Evolutionary conservation across 2,888 invertebrate genomes (phyloP).

Genomic region (Arrhopalites spinosus): DNA sequence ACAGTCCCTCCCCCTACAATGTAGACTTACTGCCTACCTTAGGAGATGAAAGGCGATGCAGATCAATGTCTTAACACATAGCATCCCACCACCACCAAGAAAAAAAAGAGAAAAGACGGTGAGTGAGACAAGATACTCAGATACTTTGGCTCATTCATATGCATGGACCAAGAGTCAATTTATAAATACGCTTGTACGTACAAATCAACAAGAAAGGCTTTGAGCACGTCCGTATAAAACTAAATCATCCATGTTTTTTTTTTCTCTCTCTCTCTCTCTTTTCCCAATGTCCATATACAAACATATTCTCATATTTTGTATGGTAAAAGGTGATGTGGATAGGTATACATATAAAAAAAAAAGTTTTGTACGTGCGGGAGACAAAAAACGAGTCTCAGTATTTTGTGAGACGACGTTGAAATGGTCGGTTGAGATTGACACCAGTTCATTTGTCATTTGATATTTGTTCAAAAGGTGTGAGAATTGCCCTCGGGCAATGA

Average conservation of each 20-base stretch:
- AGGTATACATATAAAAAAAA: neutral
- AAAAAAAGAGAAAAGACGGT: neutral
- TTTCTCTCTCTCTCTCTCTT: neutral
- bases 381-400: constrained; percentile 1
- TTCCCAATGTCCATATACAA: neutral
- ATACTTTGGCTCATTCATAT: neutral
- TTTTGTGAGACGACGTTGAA: neutral
- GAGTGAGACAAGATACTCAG: neutral
- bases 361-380: constrained; percentile 11
- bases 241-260: constrained; percentile 9
- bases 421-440: constrained; percentile 39
- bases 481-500: constrained; percentile 35
- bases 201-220: constrained; percentile 28
- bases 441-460: constrained; percentile 45
- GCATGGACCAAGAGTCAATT: constrained; percentile 10
- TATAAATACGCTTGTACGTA: constrained; percentile 10
- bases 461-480: constrained; percentile 47
- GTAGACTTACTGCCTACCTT: neutral
- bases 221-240: constrained; percentile 29
- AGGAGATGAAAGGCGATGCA: neutral
- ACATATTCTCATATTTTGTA: neutral
- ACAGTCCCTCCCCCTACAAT: neutral
- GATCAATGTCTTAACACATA: constrained; percentile 20
- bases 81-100: neutral
- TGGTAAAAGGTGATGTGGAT: neutral